phyloP scores from a whole-genome alignment of 2,888 invertebrate genomes.

The Catocala fraxini region DNA sequence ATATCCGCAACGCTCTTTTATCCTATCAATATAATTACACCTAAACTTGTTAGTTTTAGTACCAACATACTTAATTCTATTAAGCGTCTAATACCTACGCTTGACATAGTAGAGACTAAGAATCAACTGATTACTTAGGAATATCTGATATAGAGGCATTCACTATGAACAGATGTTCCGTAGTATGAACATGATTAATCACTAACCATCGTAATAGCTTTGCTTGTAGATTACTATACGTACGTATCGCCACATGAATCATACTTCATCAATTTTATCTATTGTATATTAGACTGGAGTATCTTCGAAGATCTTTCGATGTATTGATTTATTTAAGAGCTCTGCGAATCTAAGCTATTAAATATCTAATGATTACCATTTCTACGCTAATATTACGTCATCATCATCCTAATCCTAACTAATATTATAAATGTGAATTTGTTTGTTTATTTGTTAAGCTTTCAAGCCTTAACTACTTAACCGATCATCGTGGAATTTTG shows the following conservation, averaged over 20 bases:
- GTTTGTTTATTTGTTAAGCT: too few species aligned
- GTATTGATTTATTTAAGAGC: not conserved
- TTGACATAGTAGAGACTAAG: not conserved
- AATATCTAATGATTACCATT: too few species aligned
- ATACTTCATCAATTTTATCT: constrained; percentile 13
- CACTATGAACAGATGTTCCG: constrained; percentile 27
- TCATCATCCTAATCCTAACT: too few species aligned
- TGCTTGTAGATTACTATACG: constrained; percentile 21
- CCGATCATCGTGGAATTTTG: too few species aligned
- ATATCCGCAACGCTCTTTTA: too few species aligned
- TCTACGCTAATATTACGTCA: too few species aligned
- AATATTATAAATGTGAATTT: too few species aligned
- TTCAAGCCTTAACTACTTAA: too few species aligned
- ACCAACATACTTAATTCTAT: not conserved
- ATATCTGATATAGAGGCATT: constrained; percentile 3
- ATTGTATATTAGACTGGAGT: constrained; percentile 8
- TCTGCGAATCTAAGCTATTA: too few species aligned
- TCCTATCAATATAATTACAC: too few species aligned
- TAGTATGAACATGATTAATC: constrained; percentile 42
- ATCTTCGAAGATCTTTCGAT: not conserved
- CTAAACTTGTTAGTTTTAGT: not conserved
- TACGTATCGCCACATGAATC: constrained; percentile 8
- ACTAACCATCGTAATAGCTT: constrained; percentile 35
- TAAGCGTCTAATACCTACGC: not conserved
- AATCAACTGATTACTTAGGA: constrained; percentile 7